A percentile compares a stretch with the other conserved stretches of the same genome.
phyloP scores from a whole-genome alignment of 2,113 vertebrate species.

The Pagrus major region DNA sequence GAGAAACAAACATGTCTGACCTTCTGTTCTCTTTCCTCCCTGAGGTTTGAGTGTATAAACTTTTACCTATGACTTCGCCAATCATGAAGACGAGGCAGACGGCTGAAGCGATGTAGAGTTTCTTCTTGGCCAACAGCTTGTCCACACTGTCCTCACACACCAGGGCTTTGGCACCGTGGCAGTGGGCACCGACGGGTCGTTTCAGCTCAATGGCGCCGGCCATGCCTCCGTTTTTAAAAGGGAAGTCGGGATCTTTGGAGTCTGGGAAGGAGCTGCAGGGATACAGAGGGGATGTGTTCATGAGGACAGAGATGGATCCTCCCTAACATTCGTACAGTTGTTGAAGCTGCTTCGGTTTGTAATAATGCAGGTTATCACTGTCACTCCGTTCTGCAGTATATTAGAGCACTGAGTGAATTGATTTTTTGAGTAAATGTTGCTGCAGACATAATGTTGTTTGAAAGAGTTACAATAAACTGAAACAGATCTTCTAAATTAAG shows the following conservation, averaged over 20 bases:
- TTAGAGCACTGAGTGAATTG: constrained; percentile 7
- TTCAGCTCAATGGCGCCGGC: constrained; percentile 82
- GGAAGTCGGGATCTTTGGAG: constrained; percentile 77
- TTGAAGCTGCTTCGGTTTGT: neutral
- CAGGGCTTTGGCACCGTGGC: constrained; percentile 72
- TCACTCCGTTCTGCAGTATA: neutral
- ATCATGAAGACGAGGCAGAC: constrained; percentile 97
- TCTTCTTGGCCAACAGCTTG: constrained; percentile 87
- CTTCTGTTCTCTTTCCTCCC: neutral
- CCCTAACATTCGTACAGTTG: neutral
- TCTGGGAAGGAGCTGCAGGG: constrained; percentile 80
- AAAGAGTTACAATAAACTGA: constrained; percentile 12
- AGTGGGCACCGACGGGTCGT: constrained; percentile 70
- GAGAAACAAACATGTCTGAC: too few species aligned
- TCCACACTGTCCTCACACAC: constrained; percentile 70
- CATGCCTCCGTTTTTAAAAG: constrained; percentile 77
- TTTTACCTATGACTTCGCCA: constrained; percentile 90
- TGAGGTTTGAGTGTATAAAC: neutral
- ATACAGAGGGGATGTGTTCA: neutral
- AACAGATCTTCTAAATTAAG: constrained; percentile 12
- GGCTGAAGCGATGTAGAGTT: constrained; percentile 90
- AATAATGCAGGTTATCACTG: too few species aligned
- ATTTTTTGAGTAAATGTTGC: constrained; percentile 26
- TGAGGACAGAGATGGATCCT: neutral
- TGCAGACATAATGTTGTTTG: neutral